phyloP scores from a whole-genome alignment of 1,140 invertebrate species.

The Danaus melanippus region DNA sequence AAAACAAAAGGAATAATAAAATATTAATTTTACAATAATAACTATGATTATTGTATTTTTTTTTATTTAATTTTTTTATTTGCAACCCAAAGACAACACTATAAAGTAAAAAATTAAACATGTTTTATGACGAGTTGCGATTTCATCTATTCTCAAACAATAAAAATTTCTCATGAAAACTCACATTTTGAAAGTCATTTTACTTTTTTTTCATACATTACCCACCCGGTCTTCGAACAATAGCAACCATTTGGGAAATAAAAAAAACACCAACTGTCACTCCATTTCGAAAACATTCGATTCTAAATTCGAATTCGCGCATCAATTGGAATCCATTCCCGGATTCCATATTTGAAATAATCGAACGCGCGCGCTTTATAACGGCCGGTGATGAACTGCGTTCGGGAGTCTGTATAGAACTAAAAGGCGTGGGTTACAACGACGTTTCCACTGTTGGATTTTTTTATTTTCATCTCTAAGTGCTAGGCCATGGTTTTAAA shows the following conservation, averaged over 20 bases:
- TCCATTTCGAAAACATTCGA: slow-evolving; percentile 4
- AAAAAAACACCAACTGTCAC: slow-evolving; percentile 7
- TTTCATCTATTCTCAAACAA: too few species aligned
- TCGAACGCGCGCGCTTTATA: slow-evolving; percentile 40
- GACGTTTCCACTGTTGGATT: slow-evolving; percentile 15
- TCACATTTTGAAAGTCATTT: not conserved
- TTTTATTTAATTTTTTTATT: too few species aligned
- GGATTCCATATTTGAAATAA: slow-evolving; percentile 31
- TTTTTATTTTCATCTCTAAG: too few species aligned
- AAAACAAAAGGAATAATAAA: too few species aligned
- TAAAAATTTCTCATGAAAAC: not conserved
- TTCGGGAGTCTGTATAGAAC: slow-evolving; percentile 42
- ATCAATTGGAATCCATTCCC: slow-evolving; percentile 17
- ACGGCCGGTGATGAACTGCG: slow-evolving; percentile 35
- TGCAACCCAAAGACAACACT: too few species aligned
- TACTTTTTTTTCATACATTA: slow-evolving; percentile 4
- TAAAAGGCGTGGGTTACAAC: slow-evolving; percentile 53
- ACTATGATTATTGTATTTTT: too few species aligned
- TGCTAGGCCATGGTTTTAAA: too few species aligned
- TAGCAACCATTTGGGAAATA: slow-evolving; percentile 2
- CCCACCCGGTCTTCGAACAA: slow-evolving; percentile 8
- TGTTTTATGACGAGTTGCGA: too few species aligned
- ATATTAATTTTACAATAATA: too few species aligned
- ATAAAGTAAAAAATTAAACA: too few species aligned
- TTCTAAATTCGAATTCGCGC: slow-evolving; percentile 21